Base-by-base conservation (phyloP, 2,888 invertebrate genomes). In the Autographa gamma region DNA sequence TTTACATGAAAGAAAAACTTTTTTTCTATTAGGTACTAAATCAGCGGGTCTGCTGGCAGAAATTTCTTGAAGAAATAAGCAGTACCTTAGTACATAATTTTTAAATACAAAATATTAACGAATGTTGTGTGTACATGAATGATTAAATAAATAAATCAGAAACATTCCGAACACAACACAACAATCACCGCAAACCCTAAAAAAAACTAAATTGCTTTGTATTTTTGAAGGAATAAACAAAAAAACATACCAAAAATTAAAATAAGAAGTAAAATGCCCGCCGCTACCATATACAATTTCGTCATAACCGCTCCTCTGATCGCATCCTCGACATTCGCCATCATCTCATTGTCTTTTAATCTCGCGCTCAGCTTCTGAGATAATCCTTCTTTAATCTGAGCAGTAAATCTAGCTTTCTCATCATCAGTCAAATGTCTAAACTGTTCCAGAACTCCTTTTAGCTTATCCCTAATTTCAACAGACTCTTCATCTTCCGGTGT, bases 301-400 rank as follows among this genome's bases (percentile, higher is more conserved):
- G 87, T 85, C 74, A 89, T 76, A 0, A 95, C 83, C 0, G 93
- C 94, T 0, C 85, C 78, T 1, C 82, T 85, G 2, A 95, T 89
- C 0, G 92, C 92, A 0, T 90, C 90, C 66, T 94, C 91, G 0
- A 95, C 58, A 0, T 90, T 90, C 6, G 87, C 87, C 38, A 94
- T 65, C 25, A 89, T 77, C 0, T 85, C 73, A 13, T 88, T 87
- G 5, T 93, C 92, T 1, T 91, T 78, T 0, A 94, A 38, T 61
- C 89, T 93, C 52, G 79, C 77, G 1, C 88, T 82, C 1, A 96
- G 69, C 67, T 91, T 93, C 13, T 82, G 86, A 0, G 89, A 86
- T 0, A 96, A 65, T 0, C 92, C 88, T 0, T 94, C 90, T 56
- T 91, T 93, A 13, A 96, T 87, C 62, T 94, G 89, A 0, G 79